These are phyloP conservation scores for Arge pagana DNA, from an alignment of 2,888 invertebrate genomes.

Conservation along the genomic window DNA sequence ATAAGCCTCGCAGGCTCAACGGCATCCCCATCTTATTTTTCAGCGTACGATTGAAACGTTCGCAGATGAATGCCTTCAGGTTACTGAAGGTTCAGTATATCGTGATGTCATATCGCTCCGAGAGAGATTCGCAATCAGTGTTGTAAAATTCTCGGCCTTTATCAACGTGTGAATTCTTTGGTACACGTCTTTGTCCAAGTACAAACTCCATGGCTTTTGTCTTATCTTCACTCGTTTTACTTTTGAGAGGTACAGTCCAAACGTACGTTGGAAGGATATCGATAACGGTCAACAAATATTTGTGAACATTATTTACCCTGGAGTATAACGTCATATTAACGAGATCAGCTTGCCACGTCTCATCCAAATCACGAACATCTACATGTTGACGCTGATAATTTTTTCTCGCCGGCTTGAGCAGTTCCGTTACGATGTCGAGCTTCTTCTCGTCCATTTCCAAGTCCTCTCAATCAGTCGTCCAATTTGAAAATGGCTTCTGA, in stretches of 20 bases:
- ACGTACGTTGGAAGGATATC: slow-evolving; percentile 53
- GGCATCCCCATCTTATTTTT: slow-evolving; percentile 39
- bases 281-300: slow-evolving; percentile 41
- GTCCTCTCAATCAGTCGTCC: too few species aligned
- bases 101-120: slow-evolving; percentile 24
- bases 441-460: too few species aligned
- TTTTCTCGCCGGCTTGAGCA: too few species aligned
- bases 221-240: slow-evolving; percentile 11
- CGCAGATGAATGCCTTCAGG: slow-evolving; percentile 43
- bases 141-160: slow-evolving; percentile 37
- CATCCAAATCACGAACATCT: too few species aligned
- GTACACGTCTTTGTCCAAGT: slow-evolving; percentile 11
- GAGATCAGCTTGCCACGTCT: too few species aligned
- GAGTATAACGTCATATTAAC: too few species aligned
- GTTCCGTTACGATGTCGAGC: too few species aligned
- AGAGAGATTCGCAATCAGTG: slow-evolving; percentile 21
- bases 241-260: slow-evolving; percentile 43
- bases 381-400: too few species aligned
- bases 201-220: slow-evolving; percentile 22
- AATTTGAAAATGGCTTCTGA: too few species aligned
- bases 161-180: slow-evolving; percentile 32
- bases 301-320: slow-evolving; percentile 21
- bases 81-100: slow-evolving; percentile 33
- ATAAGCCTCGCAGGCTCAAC: too few species aligned
- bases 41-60: slow-evolving; percentile 41